A percentile compares a stretch with the other conserved stretches of the same genome.
These are phyloP conservation scores for Oriolus oriolus DNA, from an alignment of 2,113 vertebrate genomes.

Conservation along the genomic window DNA sequence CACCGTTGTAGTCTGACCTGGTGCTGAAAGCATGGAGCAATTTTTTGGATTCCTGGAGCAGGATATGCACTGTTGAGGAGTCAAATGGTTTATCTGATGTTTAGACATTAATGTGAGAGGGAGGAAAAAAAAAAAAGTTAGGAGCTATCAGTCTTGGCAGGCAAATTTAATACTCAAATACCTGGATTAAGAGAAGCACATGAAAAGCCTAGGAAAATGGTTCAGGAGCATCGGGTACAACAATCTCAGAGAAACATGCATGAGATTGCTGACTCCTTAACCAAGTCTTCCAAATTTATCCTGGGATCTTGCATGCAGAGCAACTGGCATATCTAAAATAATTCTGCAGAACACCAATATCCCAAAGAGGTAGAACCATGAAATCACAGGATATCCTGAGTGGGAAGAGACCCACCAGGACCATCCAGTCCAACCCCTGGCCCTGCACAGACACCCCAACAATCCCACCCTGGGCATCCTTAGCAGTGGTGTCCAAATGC, in stretches of 20 bases:
- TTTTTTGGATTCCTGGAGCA: conserved; percentile 74
- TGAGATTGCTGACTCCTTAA: neutral
- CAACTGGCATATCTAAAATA: neutral
- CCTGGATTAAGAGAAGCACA: neutral
- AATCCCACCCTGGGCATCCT: neutral
- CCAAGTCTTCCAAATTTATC: neutral
- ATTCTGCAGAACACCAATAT: neutral
- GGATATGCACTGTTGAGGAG: neutral
- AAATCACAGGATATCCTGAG: neutral
- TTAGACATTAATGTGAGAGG: neutral
- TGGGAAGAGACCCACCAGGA: neutral
- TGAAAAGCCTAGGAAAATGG: neutral
- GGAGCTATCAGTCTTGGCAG: neutral
- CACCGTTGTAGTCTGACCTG: conserved; percentile 74
- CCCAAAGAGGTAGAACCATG: neutral
- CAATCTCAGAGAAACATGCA: neutral
- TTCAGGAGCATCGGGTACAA: neutral
- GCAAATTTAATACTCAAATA: neutral
- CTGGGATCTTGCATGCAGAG: neutral
- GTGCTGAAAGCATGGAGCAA: conserved; percentile 77
- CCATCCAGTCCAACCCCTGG: rapidly evolving
- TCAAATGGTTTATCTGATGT: conserved; percentile 67
- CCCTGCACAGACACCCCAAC: neutral
- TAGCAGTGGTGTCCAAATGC: rapidly evolving
- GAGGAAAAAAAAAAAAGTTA: neutral